Base-by-base conservation (phyloP, 1,140 invertebrate genomes). In the Sesamia nonagrioides region DNA sequence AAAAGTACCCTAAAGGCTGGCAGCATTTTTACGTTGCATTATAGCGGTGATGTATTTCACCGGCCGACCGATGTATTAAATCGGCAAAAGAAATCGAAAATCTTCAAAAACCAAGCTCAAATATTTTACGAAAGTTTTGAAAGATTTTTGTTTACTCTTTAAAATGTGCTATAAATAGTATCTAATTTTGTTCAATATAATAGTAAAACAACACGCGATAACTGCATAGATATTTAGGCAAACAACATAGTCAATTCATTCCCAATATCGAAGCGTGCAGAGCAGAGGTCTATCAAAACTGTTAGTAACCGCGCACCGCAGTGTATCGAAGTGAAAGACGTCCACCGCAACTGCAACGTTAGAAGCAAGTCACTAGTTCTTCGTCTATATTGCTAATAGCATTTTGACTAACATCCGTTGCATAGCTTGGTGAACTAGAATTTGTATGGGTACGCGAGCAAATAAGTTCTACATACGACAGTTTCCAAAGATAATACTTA, bases 221-320 rank as follows among this genome's bases (percentile, higher is more conserved):
- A 1, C n/a, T 35, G 6, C 18, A 27, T 9, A 18, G 6, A 35
- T 15, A 35, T 21, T 3, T 35, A 35, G 6, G 18, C 9, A 56
- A 33, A 40, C 35, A 63, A 40, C 15, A 63, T 63, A n/a, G 15
- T 63, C 60, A 35, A 63, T 63, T 63, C 60, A 6, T 2, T 61
- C n/a, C 37, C 60, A 13, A 63, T 63, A 40, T 33, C 17, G 15
- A 35, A 48, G 63, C 1, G 21, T 11, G 15, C 60, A 48, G 63
- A n/a, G 42, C 18, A n/a, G 42, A 48, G 18, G 42, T 33, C 15
- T 33, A 42, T 68, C 42, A 50, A 33, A 68, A 68, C 63, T 42
- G 42, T 6, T 17, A 7, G 63, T 45, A 68, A 68, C 63, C 63
- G 42, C 63, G 27, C 21, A 68, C 63, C 63, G 63, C 63, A 68